Percentiles rank a stretch among this genome's conserved stretches.
Conservation (phyloP, 2,888 invertebrate species). For the Steinernema hermaphroditum region DNA sequence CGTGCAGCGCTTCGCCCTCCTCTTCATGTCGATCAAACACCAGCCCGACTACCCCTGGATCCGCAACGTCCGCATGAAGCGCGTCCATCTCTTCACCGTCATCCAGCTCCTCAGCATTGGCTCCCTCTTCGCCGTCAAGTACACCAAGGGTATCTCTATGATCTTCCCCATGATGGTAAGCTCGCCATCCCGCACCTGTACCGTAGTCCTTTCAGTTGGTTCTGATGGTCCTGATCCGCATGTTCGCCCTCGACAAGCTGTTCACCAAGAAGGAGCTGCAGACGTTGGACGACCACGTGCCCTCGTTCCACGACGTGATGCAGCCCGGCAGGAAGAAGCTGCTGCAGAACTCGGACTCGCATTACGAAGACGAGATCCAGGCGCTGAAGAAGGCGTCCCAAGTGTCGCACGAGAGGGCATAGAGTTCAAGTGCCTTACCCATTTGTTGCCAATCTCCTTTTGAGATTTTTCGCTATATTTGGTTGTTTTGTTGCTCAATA, state of each 20-base stretch:
- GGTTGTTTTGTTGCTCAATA: slow-evolving; percentile 27
- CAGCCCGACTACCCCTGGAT: slow-evolving; percentile 64
- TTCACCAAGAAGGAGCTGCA: slow-evolving; percentile 46
- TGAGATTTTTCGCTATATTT: slow-evolving; percentile 17
- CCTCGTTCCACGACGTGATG: slow-evolving; percentile 38
- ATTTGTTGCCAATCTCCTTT: not conserved
- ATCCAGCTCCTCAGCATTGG: slow-evolving; percentile 68
- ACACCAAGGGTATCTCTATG: slow-evolving; percentile 55
- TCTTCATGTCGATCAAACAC: slow-evolving; percentile 66
- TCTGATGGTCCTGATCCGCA: slow-evolving; percentile 38
- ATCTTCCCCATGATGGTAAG: slow-evolving; percentile 60
- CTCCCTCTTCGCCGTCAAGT: slow-evolving; percentile 68
- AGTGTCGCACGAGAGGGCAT: not conserved
- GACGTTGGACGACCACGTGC: slow-evolving; percentile 50
- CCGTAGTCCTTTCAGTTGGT: slow-evolving; percentile 28
- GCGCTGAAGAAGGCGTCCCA: slow-evolving; percentile 26
- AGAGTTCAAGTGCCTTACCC: not conserved
- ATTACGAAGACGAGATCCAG: slow-evolving; percentile 27
- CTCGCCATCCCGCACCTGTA: not conserved
- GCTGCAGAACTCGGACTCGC: slow-evolving; percentile 26
- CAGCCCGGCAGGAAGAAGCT: slow-evolving; percentile 32
- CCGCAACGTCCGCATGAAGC: slow-evolving; percentile 56
- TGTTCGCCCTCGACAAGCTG: slow-evolving; percentile 41
- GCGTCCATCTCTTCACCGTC: slow-evolving; percentile 69
- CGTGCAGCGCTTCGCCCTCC: slow-evolving; percentile 57